Base-by-base conservation (phyloP, 2,888 invertebrate genomes). In the Himalopsyche tibetana region DNA sequence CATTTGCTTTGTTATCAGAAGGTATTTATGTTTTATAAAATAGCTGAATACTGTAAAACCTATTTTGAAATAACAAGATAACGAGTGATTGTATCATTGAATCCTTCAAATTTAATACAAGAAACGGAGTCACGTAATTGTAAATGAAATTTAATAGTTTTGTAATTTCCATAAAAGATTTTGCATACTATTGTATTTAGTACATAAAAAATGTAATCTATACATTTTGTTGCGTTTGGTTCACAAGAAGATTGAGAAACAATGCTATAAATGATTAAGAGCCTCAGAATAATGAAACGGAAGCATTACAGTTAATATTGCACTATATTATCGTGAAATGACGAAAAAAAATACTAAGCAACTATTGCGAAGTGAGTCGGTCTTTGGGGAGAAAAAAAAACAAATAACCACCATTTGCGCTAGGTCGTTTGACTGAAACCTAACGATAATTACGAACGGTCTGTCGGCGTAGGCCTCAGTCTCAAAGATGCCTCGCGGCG, bases 371-470 rank as follows among this genome's bases (percentile, higher is more conserved):
- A 63, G 28, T 28, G 15, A 11, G 2, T 28, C 63, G 28, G 63
- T 63, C 63, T 63, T 63, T 4, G 5, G 63, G 28, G 63, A 28
- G 5, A 19, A 19, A 11, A 19, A 19, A 11, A 19, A 19, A 63
- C 9, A 28, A 63, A 63, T 63, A 28, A 63, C 9, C 19, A 63
- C 63, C 19, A 63, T 63, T 63, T 19, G 15, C 63, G n/a, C 63
- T 11, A 8, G 6, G 28, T 19, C 63, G 28, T 63, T 63, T 63
- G 63, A 63, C 63, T n/a, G n/a, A 19, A 63, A 28, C 5, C 63
- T 63, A 63, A 63, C 63, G 63, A 63, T 63, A 63, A 63, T 63
- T 63, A 63, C 19, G n/a, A 11, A 28, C 63, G 28, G 28, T 63
- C 63, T 8, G 63, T 19, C 28, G 63, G 63, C 63, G 28, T 51